Evolutionary conservation across 2,888 invertebrate genomes (phyloP).

Genomic region (Therioaphis trifolii): DNA sequence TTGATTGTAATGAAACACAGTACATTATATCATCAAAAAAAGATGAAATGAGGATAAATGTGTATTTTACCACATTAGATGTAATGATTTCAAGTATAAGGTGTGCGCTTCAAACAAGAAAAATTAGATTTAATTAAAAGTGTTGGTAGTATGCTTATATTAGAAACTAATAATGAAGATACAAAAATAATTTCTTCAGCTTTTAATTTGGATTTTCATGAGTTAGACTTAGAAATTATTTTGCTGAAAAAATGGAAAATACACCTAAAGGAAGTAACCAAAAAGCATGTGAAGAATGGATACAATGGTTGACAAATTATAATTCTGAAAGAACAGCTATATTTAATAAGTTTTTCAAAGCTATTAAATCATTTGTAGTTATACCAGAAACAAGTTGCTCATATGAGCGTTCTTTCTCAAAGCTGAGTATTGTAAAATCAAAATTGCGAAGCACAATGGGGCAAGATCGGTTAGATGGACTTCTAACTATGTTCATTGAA

Average conservation of each 20-base stretch:
- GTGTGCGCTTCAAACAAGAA: background rate
- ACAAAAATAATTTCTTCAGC: background rate
- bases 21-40: background rate
- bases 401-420: too few species aligned
- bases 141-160: too few species aligned
- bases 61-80: constrained; percentile 23
- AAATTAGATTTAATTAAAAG: too few species aligned
- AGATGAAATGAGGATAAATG: background rate
- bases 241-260: constrained; percentile 25
- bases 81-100: background rate
- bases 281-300: constrained; percentile 1
- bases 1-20: background rate
- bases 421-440: too few species aligned
- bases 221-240: constrained; percentile 9
- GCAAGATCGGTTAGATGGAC: too few species aligned
- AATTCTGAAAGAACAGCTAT: constrained; percentile 5
- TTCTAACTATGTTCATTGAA: too few species aligned
- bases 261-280: too few species aligned
- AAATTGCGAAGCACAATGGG: too few species aligned
- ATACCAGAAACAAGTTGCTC: constrained; percentile 3
- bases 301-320: too few species aligned
- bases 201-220: constrained; percentile 17
- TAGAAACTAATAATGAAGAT: background rate
- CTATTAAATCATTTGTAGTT: constrained; percentile 23
- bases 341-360: constrained; percentile 11